phyloP scores from a whole-genome alignment of 2,888 invertebrate genomes.

The Agrilus cyanescens region DNA sequence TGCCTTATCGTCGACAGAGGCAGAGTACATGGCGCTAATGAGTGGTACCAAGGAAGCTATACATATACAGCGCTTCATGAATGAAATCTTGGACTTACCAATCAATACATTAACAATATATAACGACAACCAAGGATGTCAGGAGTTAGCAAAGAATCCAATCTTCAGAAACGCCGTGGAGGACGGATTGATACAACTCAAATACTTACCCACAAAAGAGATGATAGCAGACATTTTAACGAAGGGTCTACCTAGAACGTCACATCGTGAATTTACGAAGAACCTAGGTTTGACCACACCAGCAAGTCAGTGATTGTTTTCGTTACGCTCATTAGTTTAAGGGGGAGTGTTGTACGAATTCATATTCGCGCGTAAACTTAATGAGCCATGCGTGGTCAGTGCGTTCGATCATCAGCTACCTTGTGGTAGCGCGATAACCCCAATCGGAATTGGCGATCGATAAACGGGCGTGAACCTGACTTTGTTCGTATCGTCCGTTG shows the following conservation, averaged over 20 bases:
- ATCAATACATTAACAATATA: background rate
- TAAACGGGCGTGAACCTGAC: no score
- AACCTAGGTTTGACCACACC: no score
- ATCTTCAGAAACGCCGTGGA: background rate
- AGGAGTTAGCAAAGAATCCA: conserved; percentile 9
- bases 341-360: no score
- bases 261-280: background rate
- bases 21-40: background rate
- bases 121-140: conserved; percentile 7
- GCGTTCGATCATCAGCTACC: no score
- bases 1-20: conserved; percentile 10
- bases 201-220: conserved; percentile 5
- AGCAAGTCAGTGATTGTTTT: no score
- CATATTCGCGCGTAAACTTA: no score
- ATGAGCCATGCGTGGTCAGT: no score
- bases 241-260: conserved; percentile 4
- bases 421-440: no score
- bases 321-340: no score
- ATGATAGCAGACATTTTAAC: conserved; percentile 8
- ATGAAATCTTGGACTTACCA: conserved; percentile 1
- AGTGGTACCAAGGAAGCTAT: conserved; percentile 8
- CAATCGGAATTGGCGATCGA: no score
- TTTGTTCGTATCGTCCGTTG: no score
- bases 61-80: conserved; percentile 5
- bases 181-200: conserved; percentile 1